Percentiles rank a stretch among this genome's conserved stretches.
These are phyloP conservation scores for Chironomus tepperi DNA, from an alignment of 1,140 invertebrate species.

Conservation along the genomic window DNA sequence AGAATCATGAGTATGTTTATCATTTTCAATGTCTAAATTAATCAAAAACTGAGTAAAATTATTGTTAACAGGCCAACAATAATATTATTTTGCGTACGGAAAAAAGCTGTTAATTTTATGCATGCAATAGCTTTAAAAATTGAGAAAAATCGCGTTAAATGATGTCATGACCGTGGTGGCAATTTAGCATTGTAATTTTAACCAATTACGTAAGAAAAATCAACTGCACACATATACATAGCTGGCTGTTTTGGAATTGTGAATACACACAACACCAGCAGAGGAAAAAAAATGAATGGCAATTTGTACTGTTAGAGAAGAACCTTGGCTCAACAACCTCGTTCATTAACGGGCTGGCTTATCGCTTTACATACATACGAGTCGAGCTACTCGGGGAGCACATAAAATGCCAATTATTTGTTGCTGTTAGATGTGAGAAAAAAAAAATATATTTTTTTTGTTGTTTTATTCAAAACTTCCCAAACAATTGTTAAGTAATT, in stretches of 20 bases:
- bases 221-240: neutral
- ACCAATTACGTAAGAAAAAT: conserved; percentile 8
- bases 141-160: neutral
- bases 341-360: conserved; percentile 22
- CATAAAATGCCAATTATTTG: conserved; percentile 11
- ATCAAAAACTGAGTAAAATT: too few relatives aligned
- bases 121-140: neutral
- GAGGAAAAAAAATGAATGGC: neutral
- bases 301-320: conserved; percentile 19
- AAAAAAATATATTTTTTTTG: too few relatives aligned
- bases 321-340: conserved; percentile 18
- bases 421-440: neutral
- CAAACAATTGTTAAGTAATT: neutral
- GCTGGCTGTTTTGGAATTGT: too few relatives aligned
- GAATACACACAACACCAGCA: neutral
- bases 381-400: neutral
- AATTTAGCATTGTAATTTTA: conserved; percentile 15
- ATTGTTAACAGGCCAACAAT: too few relatives aligned
- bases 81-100: too few relatives aligned
- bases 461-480: neutral
- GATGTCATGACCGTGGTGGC: conserved; percentile 10
- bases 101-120: neutral
- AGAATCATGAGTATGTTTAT: too few relatives aligned
- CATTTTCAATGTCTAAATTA: too few relatives aligned
- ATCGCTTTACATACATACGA: neutral